A percentile compares a stretch with the other conserved stretches of the same genome.
Conservation (phyloP, 1,140 invertebrate genomes). For the Berghia stephanieae region DNA sequence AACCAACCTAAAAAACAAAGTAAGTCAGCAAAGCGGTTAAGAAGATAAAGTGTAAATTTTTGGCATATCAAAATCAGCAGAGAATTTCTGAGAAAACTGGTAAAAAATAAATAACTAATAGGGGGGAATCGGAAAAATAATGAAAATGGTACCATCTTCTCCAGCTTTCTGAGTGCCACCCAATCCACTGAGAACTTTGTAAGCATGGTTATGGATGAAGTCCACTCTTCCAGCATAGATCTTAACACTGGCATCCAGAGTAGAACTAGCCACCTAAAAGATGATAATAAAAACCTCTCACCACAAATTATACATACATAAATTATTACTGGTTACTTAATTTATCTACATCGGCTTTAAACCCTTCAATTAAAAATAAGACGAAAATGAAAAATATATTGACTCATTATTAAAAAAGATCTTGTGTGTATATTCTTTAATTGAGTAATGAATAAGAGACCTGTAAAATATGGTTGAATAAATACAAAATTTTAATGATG, state of each 20-base stretch:
- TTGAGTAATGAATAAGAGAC: too few species aligned
- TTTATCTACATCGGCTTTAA: too few species aligned
- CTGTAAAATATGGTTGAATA: too few species aligned
- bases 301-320: too few species aligned
- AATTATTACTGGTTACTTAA: too few species aligned
- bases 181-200: conserved; percentile 79
- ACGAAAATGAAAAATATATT: background rate
- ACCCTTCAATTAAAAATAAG: too few species aligned
- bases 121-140: background rate
- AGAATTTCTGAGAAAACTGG: background rate
- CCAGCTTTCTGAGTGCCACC: conserved; percentile 70
- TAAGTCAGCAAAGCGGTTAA: too few species aligned
- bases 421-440: too few species aligned
- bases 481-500: too few species aligned
- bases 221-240: conserved; percentile 86
- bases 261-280: conserved; percentile 77
- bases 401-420: too few species aligned
- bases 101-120: background rate
- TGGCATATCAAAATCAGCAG: background rate
- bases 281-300: background rate
- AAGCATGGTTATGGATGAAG: conserved; percentile 78
- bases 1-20: too few species aligned
- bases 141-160: conserved; percentile 44
- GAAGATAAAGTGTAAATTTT: too few species aligned
- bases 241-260: conserved; percentile 83